Evolutionary conservation across 2,888 invertebrate genomes (phyloP).

Genomic region (Acanthosoma haemorrhoidale): DNA sequence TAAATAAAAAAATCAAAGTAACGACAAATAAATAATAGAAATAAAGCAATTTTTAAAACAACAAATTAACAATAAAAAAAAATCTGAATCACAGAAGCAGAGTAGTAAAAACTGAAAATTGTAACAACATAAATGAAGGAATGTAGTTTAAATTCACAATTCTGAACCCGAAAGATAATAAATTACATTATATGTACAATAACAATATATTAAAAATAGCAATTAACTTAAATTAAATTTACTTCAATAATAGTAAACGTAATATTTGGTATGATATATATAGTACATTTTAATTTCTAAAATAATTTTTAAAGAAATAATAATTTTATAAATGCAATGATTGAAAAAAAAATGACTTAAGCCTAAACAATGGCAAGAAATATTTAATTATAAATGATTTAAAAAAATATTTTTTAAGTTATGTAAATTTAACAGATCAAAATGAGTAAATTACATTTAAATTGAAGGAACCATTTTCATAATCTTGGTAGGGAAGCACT

Average conservation of each 20-base stretch:
- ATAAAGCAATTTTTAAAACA: background rate
- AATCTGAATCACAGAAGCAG: background rate
- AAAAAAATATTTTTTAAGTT: too few species aligned
- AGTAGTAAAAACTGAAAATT: background rate
- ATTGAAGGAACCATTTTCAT: too few species aligned
- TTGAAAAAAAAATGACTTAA: too few species aligned
- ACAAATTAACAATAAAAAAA: background rate
- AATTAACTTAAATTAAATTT: background rate
- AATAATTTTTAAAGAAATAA: background rate
- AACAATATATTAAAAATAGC: background rate
- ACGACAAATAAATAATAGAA: background rate
- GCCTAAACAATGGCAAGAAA: too few species aligned
- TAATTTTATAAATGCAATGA: background rate
- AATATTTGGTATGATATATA: conserved; percentile 2
- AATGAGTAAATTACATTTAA: too few species aligned
- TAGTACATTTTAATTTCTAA: background rate
- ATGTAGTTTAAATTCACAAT: background rate
- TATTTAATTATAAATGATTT: too few species aligned
- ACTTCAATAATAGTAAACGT: background rate
- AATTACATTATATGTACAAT: background rate
- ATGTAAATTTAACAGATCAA: too few species aligned
- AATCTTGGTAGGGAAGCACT: too few species aligned
- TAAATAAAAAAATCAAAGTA: background rate
- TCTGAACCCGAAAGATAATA: background rate
- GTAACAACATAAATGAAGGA: conserved; percentile 1